A percentile compares a stretch with the other conserved stretches of the same genome.
Conservation (phyloP, 1,140 invertebrate genomes). For the Drosophila ficusphila region DNA sequence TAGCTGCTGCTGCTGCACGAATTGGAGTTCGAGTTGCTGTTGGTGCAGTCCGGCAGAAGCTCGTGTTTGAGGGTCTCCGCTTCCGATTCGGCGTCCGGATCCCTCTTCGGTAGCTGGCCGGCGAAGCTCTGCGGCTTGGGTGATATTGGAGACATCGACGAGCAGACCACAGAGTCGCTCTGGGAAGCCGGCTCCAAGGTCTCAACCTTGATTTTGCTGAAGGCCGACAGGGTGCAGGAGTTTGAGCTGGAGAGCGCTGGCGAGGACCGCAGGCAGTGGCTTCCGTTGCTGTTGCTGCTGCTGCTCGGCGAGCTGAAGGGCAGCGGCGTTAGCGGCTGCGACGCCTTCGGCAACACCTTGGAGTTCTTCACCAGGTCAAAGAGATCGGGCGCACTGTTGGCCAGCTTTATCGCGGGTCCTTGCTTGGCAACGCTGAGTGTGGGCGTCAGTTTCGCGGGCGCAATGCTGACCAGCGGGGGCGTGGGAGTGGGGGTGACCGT, state of each 20-base stretch:
- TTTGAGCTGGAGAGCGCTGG: conserved; percentile 61
- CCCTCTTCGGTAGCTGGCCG: conserved; percentile 48
- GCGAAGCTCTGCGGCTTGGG: conserved; percentile 66
- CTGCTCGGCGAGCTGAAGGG: conserved; percentile 63
- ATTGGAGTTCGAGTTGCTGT: conserved; percentile 65
- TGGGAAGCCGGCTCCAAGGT: conserved; percentile 41
- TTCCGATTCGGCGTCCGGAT: not conserved
- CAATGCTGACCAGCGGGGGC: conserved; percentile 70
- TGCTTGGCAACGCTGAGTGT: conserved; percentile 63
- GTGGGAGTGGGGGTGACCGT: conserved; percentile 36
- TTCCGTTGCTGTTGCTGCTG: conserved; percentile 61
- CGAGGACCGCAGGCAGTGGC: conserved; percentile 44
- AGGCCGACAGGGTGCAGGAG: conserved; percentile 62
- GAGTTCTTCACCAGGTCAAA: conserved; percentile 82
- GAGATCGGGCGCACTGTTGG: conserved; percentile 59
- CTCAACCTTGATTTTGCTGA: conserved; percentile 69
- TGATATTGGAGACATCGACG: conserved; percentile 17
- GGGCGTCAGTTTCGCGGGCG: conserved; percentile 63
- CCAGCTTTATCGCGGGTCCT: conserved; percentile 24
- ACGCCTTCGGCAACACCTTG: conserved; percentile 56
- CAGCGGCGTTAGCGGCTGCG: conserved; percentile 39
- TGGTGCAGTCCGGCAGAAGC: conserved; percentile 46
- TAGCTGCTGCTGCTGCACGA: conserved; percentile 67
- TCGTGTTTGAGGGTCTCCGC: conserved; percentile 42
- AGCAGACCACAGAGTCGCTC: conserved; percentile 3